These are phyloP conservation scores for Otus sunia DNA, from an alignment of 2,113 vertebrate species.

Conservation along the genomic window DNA sequence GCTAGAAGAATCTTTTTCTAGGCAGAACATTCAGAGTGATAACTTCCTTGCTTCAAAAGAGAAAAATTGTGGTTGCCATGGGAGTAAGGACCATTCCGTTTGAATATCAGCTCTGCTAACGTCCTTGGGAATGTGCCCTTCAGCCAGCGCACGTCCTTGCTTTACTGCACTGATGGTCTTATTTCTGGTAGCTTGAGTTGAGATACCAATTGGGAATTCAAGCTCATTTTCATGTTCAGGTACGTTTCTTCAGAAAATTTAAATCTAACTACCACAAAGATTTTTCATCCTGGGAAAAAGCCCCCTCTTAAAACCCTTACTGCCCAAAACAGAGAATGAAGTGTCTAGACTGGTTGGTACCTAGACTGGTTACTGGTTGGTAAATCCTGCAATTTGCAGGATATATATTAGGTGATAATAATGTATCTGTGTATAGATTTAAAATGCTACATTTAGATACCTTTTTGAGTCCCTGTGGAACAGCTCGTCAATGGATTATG, in stretches of 20 bases:
- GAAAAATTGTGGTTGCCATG: not conserved
- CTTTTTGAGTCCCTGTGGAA: not conserved
- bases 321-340: not conserved
- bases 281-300: not conserved
- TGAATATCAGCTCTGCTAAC: not conserved
- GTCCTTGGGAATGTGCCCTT: slow-evolving; percentile 10
- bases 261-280: not conserved
- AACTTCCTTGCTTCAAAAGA: slow-evolving; percentile 5
- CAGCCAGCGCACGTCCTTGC: not conserved
- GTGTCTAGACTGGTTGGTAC: not conserved
- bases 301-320: not conserved
- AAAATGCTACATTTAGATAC: not conserved
- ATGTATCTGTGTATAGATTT: not conserved
- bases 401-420: not conserved
- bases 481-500: not conserved
- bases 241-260: not conserved
- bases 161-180: not conserved
- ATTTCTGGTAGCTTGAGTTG: not conserved
- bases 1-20: not conserved
- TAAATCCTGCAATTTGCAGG: not conserved
- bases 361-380: not conserved
- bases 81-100: not conserved
- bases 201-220: slow-evolving; percentile 1
- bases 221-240: not conserved
- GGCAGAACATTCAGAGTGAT: not conserved